phyloP scores from a whole-genome alignment of 2,888 invertebrate species.

The Drosophila histrio region DNA sequence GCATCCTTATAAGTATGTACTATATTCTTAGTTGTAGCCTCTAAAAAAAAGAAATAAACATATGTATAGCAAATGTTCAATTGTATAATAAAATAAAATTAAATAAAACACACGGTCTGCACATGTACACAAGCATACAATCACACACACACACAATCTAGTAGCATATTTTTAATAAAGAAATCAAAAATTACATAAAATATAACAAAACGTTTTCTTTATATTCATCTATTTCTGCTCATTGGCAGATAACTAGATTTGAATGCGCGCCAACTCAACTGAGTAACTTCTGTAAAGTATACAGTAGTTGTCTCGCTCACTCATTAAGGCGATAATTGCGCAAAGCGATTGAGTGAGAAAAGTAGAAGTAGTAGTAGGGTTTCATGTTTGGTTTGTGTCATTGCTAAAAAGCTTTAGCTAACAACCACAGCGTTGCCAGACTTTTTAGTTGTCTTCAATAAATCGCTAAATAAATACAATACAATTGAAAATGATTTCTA shows the following conservation, averaged over 20 bases:
- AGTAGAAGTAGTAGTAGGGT: background rate
- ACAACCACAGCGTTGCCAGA: background rate
- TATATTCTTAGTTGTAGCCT: conserved; percentile 23
- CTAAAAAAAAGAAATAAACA: conserved; percentile 2
- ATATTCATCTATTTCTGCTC: no score
- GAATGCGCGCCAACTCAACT: background rate
- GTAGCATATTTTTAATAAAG: conserved; percentile 68
- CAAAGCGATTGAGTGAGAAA: background rate
- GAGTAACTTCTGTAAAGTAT: background rate
- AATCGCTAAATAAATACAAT: background rate
- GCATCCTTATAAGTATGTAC: conserved; percentile 16
- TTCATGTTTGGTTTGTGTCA: background rate
- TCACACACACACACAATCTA: conserved; percentile 19
- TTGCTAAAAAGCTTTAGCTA: background rate
- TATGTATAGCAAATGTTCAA: conserved; percentile 38
- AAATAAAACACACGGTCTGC: conserved; percentile 21
- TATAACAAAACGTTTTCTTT: background rate
- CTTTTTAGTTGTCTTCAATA: background rate
- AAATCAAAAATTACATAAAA: conserved; percentile 34
- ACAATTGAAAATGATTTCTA: background rate
- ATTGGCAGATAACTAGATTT: background rate
- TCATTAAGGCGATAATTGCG: background rate
- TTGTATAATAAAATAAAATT: conserved; percentile 32
- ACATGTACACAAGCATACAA: conserved; percentile 2
- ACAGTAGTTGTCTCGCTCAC: background rate